These are phyloP conservation scores for Drosophila mojavensis DNA, from an alignment of 1,140 invertebrate genomes.

Conservation along the genomic window DNA sequence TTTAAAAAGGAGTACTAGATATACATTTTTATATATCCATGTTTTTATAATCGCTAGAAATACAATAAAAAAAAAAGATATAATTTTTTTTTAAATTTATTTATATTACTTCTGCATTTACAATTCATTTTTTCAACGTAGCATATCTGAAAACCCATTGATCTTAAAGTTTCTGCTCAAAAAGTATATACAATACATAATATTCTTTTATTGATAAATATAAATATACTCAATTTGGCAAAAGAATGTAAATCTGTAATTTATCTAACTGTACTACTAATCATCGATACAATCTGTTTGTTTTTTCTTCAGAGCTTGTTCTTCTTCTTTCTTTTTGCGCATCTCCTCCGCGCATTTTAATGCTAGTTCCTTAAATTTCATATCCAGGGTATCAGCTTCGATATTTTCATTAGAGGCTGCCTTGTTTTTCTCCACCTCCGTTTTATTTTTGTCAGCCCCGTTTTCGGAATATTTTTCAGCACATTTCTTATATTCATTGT, in stretches of 20 bases:
- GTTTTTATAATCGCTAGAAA: too few species aligned
- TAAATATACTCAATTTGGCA: background rate
- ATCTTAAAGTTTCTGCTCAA: background rate
- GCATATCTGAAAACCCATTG: background rate
- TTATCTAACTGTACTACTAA: too few species aligned
- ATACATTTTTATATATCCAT: too few species aligned
- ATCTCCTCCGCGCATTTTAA: background rate
- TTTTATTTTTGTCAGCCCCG: background rate
- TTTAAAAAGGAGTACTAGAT: conserved; percentile 11
- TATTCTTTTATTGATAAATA: background rate
- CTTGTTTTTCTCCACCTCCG: background rate
- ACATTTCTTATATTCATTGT: background rate
- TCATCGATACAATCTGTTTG: background rate
- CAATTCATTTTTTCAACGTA: too few species aligned
- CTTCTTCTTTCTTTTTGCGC: background rate
- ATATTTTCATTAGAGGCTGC: too few species aligned
- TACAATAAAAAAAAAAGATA: too few species aligned
- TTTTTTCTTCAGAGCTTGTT: background rate
- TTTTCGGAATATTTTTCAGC: background rate
- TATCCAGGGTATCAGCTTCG: too few species aligned
- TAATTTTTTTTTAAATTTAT: too few species aligned
- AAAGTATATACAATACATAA: background rate
- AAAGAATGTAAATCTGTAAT: too few species aligned
- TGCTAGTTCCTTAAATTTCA: too few species aligned
- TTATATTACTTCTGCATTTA: background rate